Base-by-base conservation (phyloP, 37 sponge, comb jelly and placozoan genomes). In the Aplysina aerophoba region DNA sequence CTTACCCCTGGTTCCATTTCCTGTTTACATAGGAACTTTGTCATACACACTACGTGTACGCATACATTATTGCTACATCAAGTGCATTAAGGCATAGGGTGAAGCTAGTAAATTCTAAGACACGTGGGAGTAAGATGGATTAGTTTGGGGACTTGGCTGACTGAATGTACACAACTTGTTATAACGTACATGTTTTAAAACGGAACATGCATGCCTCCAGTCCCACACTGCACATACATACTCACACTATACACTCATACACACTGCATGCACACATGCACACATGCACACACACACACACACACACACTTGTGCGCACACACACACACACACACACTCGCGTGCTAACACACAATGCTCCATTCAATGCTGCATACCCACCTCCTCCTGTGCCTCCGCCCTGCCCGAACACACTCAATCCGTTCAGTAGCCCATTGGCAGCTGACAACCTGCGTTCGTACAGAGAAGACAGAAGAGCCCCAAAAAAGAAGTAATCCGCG, bases 31-130 rank as follows among this genome's bases (percentile, higher is more conserved):
- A 75, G 24, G 38, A 75, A 75, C 37, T 8, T 44, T 44, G 50
- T 11, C 50, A 44, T 8, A 44, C 50, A 44, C 50, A 44, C 50
- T 11, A 8, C 50, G 50, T 44, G 6, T 44, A 44, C 8, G 8
- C 8, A 44, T 11, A 44, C 50, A 3, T 44, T 8, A 44, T 11
- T 8, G 36, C 80, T 54, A 12, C 50, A 44, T 44, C 50, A 44
- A 44, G 8, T 11, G 8, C 50, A 44, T 44, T 44, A 44, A 71
- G 84, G 17, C 59, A 57, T 57, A 20, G 59, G 15, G 59, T 57
- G 59, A 15, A 57, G 59, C 59, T 57, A 17, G 15, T 80, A 85
- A 68, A 27, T 91, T 85, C 19, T 55, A 69, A 21, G 81, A 80
- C 17, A 72, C 77, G 64, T 89, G n/a, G n/a, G n/a, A n/a, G n/a